Evolutionary conservation across 2,113 vertebrate species (phyloP), one percentile per base, ranked within the genome.

Genomic region (Seriola dumerili): DNA sequence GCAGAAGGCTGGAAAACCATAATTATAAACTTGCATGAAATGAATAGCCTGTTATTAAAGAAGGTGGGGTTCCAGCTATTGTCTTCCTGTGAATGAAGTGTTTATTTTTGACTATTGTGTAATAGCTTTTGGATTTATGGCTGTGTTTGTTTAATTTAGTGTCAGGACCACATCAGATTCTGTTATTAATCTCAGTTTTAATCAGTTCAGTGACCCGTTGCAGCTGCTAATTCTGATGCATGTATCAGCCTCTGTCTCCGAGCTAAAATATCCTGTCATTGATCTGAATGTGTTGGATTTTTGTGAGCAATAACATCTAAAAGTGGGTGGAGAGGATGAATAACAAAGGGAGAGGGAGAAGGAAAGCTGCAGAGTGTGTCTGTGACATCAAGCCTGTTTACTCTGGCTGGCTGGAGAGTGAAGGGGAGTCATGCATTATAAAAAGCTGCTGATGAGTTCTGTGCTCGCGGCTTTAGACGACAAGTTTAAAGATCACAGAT

Each of bases 381-480:
- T 66, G 74, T 80, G 79, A 85, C 85, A 85, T 83, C 7, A 17
- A 74, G 74, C 64, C 76, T 87, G 85, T 92, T 92, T 88, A 71
- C 89, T 89, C 8, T 52, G 76, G 57, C 89, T 78, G 83, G 85
- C 74, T 84, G 73, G 11, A 85, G 82, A 89, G 69, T 12, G 29
- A 62, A 82, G 62, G 76, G 78, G 21, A 89, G 87, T 78, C 82
- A 62, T 83, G 90, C 93, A 80, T 91, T 85, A 84, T 90, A 91
- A 92, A 90, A 75, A 89, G 80, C 84, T 55, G 72, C 38, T 87
- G 90, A 92, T 87, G 88, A 88, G 74, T 85, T 87, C 76, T 80
- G 78, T 71, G 76, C 81, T 84, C 16, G 5, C 25, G 76, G 84
- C 78, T 85, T 88, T 67, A 81, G 86, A 77, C 46, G 65, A 78